phyloP scores from a whole-genome alignment of 1,140 invertebrate species.

The Ceratosolen solmsi region DNA sequence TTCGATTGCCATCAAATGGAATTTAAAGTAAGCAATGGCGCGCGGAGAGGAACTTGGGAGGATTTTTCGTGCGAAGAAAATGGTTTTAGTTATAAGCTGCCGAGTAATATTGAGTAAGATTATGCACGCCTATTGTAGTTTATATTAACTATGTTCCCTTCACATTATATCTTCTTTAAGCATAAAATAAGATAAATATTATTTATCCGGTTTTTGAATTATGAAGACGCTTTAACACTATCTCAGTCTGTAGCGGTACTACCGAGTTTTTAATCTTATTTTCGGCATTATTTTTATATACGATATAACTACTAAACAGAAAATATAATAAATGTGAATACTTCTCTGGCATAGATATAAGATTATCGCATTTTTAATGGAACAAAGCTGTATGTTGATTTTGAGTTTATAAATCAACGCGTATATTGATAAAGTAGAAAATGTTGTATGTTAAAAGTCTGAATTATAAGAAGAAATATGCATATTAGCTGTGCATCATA shows the following conservation, averaged over 20 bases:
- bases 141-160: not conserved
- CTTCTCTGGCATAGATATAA: not conserved
- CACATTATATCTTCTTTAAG: not conserved
- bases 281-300: not conserved
- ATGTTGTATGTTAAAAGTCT: too few species aligned
- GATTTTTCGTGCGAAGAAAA: not conserved
- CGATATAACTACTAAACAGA: not conserved
- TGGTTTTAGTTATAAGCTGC: not conserved
- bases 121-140: not conserved
- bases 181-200: not conserved
- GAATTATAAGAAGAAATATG: too few species aligned
- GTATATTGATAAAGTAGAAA: too few species aligned
- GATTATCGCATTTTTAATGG: not conserved
- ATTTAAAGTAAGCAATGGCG: constrained; percentile 10
- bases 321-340: not conserved
- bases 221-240: not conserved
- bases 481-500: too few species aligned
- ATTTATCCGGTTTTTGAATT: not conserved
- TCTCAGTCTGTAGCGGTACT: not conserved
- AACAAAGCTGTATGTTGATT: not conserved
- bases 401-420: not conserved
- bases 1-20: constrained; percentile 27
- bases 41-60: not conserved
- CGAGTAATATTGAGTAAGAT: not conserved
- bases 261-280: too few species aligned